Percentiles rank a stretch among this genome's conserved stretches.
phyloP scores from a whole-genome alignment of 2,113 vertebrate genomes.

The Todiramphus chloris region DNA sequence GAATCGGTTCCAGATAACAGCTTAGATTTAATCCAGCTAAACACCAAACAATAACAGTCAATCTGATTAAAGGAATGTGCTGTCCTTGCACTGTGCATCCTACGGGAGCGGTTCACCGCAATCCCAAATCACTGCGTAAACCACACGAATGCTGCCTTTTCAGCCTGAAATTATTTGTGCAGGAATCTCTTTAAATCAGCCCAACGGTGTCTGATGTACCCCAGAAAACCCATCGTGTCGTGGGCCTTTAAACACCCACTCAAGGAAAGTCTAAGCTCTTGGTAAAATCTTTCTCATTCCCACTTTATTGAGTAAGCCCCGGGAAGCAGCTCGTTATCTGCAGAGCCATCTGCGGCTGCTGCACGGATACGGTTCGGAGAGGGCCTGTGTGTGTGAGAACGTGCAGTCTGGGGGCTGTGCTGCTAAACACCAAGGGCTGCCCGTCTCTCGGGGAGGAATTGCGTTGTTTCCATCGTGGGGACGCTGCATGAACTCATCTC shows the following conservation, averaged over 20 bases:
- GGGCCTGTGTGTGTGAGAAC: background rate
- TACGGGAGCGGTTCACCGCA: background rate
- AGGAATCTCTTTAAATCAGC: background rate
- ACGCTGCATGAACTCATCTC: background rate
- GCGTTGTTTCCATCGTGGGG: fast-evolving
- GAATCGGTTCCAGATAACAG: slow-evolving; percentile 12
- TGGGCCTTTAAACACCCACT: background rate
- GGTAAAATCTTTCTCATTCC: background rate
- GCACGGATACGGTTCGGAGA: background rate
- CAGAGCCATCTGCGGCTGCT: background rate
- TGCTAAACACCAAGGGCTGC: background rate
- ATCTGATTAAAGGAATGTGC: background rate
- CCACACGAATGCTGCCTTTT: background rate
- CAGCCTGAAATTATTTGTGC: background rate
- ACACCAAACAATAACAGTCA: background rate
- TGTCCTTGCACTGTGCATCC: background rate
- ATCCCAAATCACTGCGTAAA: background rate
- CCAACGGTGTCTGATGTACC: background rate
- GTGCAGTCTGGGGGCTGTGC: no score
- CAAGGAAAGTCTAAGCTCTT: background rate
- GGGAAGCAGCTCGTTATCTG: background rate
- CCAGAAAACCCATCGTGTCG: background rate
- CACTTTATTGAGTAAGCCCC: background rate
- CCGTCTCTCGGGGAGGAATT: fast-evolving
- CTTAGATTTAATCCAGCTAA: slow-evolving; percentile 33